Base-by-base conservation (phyloP, 2,888 invertebrate genomes). In the Spisula solida region DNA sequence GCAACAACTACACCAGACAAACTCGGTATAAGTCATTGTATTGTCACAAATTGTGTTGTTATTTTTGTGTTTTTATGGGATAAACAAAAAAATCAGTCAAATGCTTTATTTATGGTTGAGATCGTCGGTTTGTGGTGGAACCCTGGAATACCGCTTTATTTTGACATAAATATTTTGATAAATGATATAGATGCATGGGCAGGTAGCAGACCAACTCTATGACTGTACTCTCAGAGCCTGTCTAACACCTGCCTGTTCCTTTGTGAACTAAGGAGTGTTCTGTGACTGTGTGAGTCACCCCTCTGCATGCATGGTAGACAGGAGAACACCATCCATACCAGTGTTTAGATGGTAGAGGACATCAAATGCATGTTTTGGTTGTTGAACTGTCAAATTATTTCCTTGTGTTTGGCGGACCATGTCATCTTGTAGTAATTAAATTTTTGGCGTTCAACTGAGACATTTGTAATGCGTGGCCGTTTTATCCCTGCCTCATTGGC, bases 1-100 rank as follows among this genome's bases (percentile, higher is more conserved):
- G 56, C 81, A 6, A 81, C 70, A 6, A 82, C 89, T 12, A 84
- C 88, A 51, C 88, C 88, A 20, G 90, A 90, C 41, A 91, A 88
- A 86, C 86, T 84, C 82, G 91, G 91, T 91, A 88, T 79, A 51
- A 16, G 14, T 2, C 2, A 5, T 16, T 80, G 10, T 80, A 5
- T 80, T 34, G 14, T 25, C 25, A 48, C 48, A 34, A 16, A 20
- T 18, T n/a, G 25, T 25, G 48, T 14, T 51, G 34, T 34, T 25
- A 80, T 25, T 80, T 25, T 47, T n/a, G 2, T 47, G 25, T 41
- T 51, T 51, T 80, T 78, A 34, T 12, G 47, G 47, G 29, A 56
- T 79, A 79, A 85, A 85, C 79, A 79, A 85, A 79, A 85, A 66
- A 48, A 47, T 48, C 25, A 48, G 48, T 48, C 48, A n/a, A 80